Evolutionary conservation across 2,113 vertebrate genomes (phyloP).

Genomic region (Chlorodrepanis virens): DNA sequence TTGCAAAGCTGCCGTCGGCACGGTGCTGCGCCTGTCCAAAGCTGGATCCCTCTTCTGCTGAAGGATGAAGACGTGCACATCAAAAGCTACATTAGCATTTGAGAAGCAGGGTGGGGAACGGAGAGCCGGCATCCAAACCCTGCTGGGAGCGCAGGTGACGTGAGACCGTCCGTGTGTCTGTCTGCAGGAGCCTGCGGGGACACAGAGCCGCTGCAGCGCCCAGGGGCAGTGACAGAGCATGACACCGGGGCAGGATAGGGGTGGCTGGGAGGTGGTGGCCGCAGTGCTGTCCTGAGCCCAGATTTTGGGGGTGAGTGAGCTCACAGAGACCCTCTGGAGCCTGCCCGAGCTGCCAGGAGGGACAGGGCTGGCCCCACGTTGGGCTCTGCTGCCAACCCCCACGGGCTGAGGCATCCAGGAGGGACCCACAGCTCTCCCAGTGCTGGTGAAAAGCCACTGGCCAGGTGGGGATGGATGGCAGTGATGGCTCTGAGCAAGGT

Average conservation of each 20-base stretch:
- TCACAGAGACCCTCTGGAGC: background rate
- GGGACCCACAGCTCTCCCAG: background rate
- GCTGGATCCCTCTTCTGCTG: background rate
- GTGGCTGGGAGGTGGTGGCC: background rate
- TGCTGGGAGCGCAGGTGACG: background rate
- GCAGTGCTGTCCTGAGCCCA: rapidly evolving
- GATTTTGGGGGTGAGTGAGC: rapidly evolving
- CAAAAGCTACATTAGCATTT: background rate
- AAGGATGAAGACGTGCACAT: background rate
- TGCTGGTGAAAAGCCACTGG: rapidly evolving
- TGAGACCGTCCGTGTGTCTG: background rate
- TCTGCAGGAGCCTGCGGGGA: background rate
- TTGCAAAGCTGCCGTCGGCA: background rate
- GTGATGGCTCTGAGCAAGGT: rapidly evolving
- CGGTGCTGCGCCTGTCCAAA: background rate
- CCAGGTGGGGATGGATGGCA: rapidly evolving
- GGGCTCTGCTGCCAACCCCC: background rate
- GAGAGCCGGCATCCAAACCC: background rate
- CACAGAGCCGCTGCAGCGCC: rapidly evolving
- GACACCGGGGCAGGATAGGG: rapidly evolving
- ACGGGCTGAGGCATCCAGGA: rapidly evolving
- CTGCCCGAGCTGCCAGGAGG: rapidly evolving
- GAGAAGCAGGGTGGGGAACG: background rate
- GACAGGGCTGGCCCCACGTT: rapidly evolving
- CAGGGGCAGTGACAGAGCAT: rapidly evolving